Percentiles rank a stretch among this genome's conserved stretches.
Conservation (phyloP, 2,888 invertebrate species). For the Cerastoderma edule region DNA sequence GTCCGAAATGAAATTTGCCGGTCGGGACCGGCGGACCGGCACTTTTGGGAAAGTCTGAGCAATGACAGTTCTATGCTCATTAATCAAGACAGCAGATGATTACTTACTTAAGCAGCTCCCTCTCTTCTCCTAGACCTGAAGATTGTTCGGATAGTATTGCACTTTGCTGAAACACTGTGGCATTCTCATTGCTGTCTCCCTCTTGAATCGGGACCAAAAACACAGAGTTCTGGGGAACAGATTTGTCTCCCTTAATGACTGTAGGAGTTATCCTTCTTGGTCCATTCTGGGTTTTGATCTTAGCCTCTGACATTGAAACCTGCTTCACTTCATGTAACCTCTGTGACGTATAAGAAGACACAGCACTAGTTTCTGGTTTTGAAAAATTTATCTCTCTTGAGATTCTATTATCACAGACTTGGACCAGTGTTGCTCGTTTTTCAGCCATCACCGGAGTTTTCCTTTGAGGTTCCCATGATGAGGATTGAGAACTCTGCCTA, state of each 20-base stretch:
- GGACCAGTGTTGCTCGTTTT: background rate
- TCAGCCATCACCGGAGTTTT: conserved; percentile 10
- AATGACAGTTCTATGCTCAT: too few species aligned
- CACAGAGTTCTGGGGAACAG: conserved; percentile 58
- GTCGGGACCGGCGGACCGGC: too few species aligned
- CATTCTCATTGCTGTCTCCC: conserved; percentile 3
- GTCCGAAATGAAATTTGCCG: too few species aligned
- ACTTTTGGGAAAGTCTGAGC: too few species aligned
- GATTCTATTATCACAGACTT: conserved; percentile 45
- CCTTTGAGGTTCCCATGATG: background rate
- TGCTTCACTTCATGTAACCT: conserved; percentile 46
- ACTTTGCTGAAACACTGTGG: conserved; percentile 9
- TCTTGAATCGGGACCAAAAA: conserved; percentile 64
- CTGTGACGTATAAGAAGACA: conserved; percentile 31
- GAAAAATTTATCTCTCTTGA: conserved; percentile 62
- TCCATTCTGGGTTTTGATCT: background rate
- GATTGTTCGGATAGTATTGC: background rate
- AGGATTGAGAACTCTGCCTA: background rate
- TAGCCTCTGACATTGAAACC: conserved; percentile 26
- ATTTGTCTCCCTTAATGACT: conserved; percentile 59
- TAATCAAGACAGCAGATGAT: too few species aligned
- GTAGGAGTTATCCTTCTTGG: conserved; percentile 67
- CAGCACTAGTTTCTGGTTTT: conserved; percentile 32
- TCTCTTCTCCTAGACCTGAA: conserved; percentile 50
- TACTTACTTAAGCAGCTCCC: conserved; percentile 65